Percentiles rank a stretch among this genome's conserved stretches.
phyloP scores from a whole-genome alignment of 2,113 vertebrate species.

The Melanerpes formicivorus region DNA sequence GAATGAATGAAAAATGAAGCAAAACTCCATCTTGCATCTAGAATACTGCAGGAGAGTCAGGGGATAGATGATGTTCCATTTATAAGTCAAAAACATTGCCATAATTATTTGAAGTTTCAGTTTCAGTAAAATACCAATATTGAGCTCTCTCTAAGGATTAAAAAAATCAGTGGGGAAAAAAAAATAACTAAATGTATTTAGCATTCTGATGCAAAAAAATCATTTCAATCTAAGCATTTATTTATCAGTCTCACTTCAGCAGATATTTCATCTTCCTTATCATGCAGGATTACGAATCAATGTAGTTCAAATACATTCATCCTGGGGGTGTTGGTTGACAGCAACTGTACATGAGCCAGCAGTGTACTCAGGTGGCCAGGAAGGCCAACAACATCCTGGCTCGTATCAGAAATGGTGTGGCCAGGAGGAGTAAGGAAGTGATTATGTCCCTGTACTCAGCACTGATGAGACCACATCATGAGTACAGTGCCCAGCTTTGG shows the following conservation, averaged over 20 bases:
- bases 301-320: not conserved
- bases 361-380: too few relatives aligned
- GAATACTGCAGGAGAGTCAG: not conserved
- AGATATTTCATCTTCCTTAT: not conserved
- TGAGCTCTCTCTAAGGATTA: not conserved
- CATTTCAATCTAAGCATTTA: not conserved
- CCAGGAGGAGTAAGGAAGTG: too few relatives aligned
- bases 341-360: too few relatives aligned
- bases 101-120: not conserved
- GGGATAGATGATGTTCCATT: not conserved
- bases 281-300: not conserved
- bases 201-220: not conserved
- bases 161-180: not conserved
- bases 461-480: too few relatives aligned
- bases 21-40: not conserved
- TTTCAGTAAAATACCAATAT: not conserved
- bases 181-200: not conserved
- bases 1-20: not conserved
- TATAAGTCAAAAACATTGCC: not conserved
- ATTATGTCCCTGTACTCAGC: too few relatives aligned
- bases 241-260: not conserved
- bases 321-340: too few relatives aligned
- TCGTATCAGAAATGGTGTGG: too few relatives aligned
- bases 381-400: too few relatives aligned
- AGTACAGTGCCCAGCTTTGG: not conserved